A percentile compares a stretch with the other conserved stretches of the same genome.
phyloP scores from a whole-genome alignment of 2,888 invertebrate species.

The Amphipyra tragopoginis region DNA sequence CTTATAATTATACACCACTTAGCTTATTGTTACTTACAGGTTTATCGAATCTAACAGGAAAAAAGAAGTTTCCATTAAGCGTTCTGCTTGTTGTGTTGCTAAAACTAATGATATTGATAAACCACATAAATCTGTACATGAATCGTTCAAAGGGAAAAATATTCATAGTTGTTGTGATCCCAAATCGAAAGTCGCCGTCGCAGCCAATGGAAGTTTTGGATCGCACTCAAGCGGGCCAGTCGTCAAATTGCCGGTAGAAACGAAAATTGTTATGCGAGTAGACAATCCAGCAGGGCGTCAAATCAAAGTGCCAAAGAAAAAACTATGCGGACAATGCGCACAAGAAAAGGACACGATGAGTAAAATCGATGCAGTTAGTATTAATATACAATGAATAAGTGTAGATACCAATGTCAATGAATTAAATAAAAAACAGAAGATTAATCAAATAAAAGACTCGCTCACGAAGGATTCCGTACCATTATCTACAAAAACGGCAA shows the following conservation, averaged over 20 bases:
- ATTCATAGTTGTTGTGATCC: constrained; percentile 2
- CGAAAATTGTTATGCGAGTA: constrained; percentile 75
- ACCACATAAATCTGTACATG: neutral
- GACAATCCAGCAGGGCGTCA: constrained; percentile 48
- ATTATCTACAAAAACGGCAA: no score
- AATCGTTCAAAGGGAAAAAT: constrained; percentile 14
- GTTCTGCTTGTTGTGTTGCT: neutral
- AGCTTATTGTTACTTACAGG: constrained; percentile 47
- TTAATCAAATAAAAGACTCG: no score
- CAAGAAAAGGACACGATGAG: constrained; percentile 56
- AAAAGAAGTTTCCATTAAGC: constrained; percentile 1
- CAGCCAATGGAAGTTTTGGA: constrained; percentile 36
- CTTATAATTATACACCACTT: constrained; percentile 6
- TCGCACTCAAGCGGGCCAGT: constrained; percentile 71
- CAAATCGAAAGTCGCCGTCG: constrained; percentile 9
- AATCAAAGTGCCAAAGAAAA: constrained; percentile 28
- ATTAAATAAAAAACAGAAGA: neutral
- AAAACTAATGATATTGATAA: neutral
- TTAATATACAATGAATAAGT: no score
- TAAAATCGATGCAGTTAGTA: constrained; percentile 73
- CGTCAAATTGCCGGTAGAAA: constrained; percentile 74
- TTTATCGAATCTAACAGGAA: constrained; percentile 54
- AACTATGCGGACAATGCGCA: constrained; percentile 39
- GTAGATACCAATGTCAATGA: no score
- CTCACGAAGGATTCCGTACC: no score